Evolutionary conservation across 2,797 vertebrate genomes (phyloP), one percentile per base, ranked within the genome.

Genomic region (Lates japonicus): DNA sequence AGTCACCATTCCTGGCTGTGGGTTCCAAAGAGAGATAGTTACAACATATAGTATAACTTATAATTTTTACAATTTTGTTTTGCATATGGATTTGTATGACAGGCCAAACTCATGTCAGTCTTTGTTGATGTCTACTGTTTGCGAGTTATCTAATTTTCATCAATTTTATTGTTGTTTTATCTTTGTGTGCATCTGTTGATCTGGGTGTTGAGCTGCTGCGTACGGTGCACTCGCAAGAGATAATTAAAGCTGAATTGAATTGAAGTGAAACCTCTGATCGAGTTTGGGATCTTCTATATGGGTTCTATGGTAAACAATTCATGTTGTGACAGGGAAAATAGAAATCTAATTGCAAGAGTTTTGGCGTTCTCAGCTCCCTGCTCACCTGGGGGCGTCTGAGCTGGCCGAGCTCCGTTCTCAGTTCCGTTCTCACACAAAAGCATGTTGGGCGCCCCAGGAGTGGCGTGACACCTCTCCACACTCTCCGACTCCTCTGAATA

Each of bases 341-440:
- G 63, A 81, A 89, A 86, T 87, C 67, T 90, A 85, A 90, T 80
- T 89, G 88, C 83, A 71, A 84, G 84, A n/a, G 83, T 77, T 65
- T 71, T 73, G 79, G 69, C 59, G n/a, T 84, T 82, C 86, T 91
- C 78, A 72, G 87, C 84, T 91, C 79, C 12, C 41, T 12, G 74
- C 86, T 87, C 82, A 83, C 88, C 93, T 68, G 83, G 69, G 90
- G 91, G n/a, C 83, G 80, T 84, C 85, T 70, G 87, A 87, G 88
- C 80, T 59, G 83, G 64, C 80, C n/a, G 83, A 82, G 87, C 87
- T 80, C 44, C 75, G 71, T 90, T 92, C 87, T 90, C 92, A 78
- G 88, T 85, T 89, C 87, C 69, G 60, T 93, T 94, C 93, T 93
- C 94, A 93, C 93, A 92, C 95, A 89, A 75, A 86, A 93, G 93